Conservation (phyloP, 2,113 vertebrate species). For the Empidonax alnorum region DNA sequence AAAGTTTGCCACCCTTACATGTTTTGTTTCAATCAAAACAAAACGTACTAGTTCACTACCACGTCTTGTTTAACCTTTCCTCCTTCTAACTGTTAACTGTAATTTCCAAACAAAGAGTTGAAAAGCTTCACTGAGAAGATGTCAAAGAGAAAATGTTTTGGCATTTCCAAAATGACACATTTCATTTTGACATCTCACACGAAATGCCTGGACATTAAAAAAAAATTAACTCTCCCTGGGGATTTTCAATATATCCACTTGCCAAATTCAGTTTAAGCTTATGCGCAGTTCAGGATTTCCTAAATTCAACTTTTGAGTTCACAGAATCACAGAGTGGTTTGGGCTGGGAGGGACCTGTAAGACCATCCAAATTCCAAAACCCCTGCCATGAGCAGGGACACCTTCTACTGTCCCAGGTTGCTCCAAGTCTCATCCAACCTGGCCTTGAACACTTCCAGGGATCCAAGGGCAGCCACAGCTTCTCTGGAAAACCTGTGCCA, state of each 20-base stretch:
- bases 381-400: background rate
- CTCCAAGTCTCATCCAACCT: rapidly evolving
- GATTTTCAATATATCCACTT: background rate
- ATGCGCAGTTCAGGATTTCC: background rate
- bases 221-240: slow-evolving; percentile 14
- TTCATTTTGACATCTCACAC: slow-evolving; percentile 37
- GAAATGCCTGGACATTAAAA: slow-evolving; percentile 52
- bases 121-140: slow-evolving; percentile 41
- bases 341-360: background rate
- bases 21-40: background rate
- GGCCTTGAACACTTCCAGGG: background rate
- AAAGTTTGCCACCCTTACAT: background rate
- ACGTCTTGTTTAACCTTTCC: slow-evolving; percentile 24
- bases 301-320: background rate
- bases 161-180: slow-evolving; percentile 55
- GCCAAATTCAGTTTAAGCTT: slow-evolving; percentile 35
- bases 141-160: slow-evolving; percentile 50
- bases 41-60: background rate
- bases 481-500: background rate
- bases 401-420: rapidly evolving
- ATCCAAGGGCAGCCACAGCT: background rate
- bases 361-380: background rate
- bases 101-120: slow-evolving; percentile 12
- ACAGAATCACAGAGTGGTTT: background rate
- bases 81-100: background rate